A percentile compares a stretch with the other conserved stretches of the same genome.
Evolutionary conservation across 92 coral and sea anemone species (phyloP).

Genomic region (Galaxea fascicularis): DNA sequence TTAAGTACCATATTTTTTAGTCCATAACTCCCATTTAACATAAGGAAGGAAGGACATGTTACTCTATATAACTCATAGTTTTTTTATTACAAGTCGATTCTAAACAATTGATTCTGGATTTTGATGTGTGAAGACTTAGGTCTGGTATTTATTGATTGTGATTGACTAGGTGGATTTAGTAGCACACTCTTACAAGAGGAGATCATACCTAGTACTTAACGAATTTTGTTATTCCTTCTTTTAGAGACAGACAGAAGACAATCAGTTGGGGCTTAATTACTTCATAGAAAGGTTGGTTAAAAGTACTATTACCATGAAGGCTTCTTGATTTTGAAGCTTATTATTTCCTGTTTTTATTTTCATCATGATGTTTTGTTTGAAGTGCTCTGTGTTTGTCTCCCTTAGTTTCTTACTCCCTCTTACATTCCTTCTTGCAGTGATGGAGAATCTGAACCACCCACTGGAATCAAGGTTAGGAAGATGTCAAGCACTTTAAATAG

Average conservation of each 20-base stretch:
- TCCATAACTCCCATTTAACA: not conserved
- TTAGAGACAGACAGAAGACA: slow-evolving; percentile 9
- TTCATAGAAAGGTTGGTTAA: slow-evolving; percentile 16
- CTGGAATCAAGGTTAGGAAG: slow-evolving; percentile 4
- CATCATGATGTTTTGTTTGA: slow-evolving; percentile 13
- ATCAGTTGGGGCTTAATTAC: not conserved
- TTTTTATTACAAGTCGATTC: not conserved
- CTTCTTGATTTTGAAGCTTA: slow-evolving; percentile 11
- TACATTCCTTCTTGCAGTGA: slow-evolving; percentile 7
- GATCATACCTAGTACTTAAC: slow-evolving; percentile 2
- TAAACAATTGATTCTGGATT: not conserved
- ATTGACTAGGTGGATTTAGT: slow-evolving; percentile 1
- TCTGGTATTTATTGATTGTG: slow-evolving; percentile 7
- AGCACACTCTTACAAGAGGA: slow-evolving; percentile 3
- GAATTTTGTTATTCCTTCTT: not conserved
- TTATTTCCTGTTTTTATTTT: slow-evolving; percentile 9
- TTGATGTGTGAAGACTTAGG: slow-evolving; percentile 10
- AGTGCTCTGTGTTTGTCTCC: slow-evolving; percentile 12
- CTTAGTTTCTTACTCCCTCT: not conserved
- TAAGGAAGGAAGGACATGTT: slow-evolving; percentile 1
- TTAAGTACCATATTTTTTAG: not conserved
- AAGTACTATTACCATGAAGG: not conserved
- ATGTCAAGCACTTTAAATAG: not conserved
- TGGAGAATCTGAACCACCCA: not conserved
- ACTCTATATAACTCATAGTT: not conserved